Evolutionary conservation across 2,888 invertebrate species (phyloP).

Genomic region (Cryptus armator): DNA sequence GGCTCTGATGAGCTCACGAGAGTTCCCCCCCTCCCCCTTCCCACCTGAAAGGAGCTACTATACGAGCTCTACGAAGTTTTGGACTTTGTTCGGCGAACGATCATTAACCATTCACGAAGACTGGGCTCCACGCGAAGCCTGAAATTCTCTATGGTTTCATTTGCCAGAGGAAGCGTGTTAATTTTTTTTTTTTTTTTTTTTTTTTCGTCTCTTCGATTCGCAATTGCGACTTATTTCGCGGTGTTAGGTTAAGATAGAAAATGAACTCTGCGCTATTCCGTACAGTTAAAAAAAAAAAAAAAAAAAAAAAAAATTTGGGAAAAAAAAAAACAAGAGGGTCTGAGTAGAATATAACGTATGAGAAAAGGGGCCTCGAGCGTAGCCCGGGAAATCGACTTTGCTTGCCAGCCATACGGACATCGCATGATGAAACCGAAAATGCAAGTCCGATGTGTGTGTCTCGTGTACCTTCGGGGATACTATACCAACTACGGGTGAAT

Average conservation of each 20-base stretch:
- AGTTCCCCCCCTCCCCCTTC: not conserved
- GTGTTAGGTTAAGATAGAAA: not conserved
- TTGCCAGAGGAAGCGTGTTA: not conserved
- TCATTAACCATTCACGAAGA: conserved; percentile 66
- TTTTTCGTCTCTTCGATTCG: not conserved
- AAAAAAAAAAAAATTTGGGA: not conserved
- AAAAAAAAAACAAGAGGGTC: conserved; percentile 1
- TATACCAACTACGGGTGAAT: not conserved
- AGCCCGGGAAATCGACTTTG: conserved; percentile 55
- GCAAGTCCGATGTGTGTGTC: conserved; percentile 26
- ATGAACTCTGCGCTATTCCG: not conserved
- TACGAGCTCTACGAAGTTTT: conserved; percentile 39
- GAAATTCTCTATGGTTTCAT: conserved; percentile 8
- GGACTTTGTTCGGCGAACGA: conserved; percentile 52
- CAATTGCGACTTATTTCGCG: not conserved
- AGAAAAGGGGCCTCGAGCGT: conserved; percentile 12
- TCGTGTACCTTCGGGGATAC: conserved; percentile 16
- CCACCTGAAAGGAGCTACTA: conserved; percentile 17
- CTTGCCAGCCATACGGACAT: conserved; percentile 21
- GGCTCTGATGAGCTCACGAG: conserved; percentile 47
- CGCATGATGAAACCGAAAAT: conserved; percentile 46
- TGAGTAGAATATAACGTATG: not conserved
- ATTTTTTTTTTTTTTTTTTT: not conserved
- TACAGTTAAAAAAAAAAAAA: not conserved
- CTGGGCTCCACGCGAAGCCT: conserved; percentile 40